Evolutionary conservation across 1,140 invertebrate species (phyloP).

Genomic region (Pseudomyrmex cubaensis): DNA sequence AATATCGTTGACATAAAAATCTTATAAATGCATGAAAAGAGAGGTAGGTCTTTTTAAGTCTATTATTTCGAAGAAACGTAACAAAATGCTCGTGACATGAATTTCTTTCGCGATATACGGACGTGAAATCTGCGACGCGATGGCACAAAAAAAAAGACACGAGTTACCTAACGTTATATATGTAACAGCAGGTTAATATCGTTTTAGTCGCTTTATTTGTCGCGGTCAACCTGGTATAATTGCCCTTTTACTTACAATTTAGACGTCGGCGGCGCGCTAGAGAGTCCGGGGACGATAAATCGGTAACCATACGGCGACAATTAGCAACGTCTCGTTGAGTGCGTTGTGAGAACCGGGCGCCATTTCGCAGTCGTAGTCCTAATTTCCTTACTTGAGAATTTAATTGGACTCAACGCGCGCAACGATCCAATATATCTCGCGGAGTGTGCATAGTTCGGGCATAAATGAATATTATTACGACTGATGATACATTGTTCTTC

Average conservation of each 20-base stretch:
- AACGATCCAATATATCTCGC: slow-evolving; percentile 26
- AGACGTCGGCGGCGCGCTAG: slow-evolving; percentile 17
- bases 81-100: background rate
- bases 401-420: slow-evolving; percentile 50
- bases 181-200: slow-evolving; percentile 14
- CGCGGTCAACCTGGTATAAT: slow-evolving; percentile 43
- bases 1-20: background rate
- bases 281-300: slow-evolving; percentile 25
- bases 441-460: slow-evolving; percentile 6
- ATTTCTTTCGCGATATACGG: background rate
- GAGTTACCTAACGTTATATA: slow-evolving; percentile 43
- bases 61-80: slow-evolving; percentile 17
- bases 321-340: slow-evolving; percentile 58
- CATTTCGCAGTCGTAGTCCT: slow-evolving; percentile 54
- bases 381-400: slow-evolving; percentile 61
- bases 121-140: background rate
- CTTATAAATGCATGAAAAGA: slow-evolving; percentile 17
- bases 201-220: slow-evolving; percentile 51
- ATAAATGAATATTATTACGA: slow-evolving; percentile 4
- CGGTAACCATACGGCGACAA: slow-evolving; percentile 60
- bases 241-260: slow-evolving; percentile 56
- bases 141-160: background rate
- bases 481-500: background rate
- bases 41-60: background rate
- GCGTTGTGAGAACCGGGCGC: slow-evolving; percentile 41